These are phyloP conservation scores for Ceratina calcarata DNA, from an alignment of 1,140 invertebrate genomes.

Conservation along the genomic window DNA sequence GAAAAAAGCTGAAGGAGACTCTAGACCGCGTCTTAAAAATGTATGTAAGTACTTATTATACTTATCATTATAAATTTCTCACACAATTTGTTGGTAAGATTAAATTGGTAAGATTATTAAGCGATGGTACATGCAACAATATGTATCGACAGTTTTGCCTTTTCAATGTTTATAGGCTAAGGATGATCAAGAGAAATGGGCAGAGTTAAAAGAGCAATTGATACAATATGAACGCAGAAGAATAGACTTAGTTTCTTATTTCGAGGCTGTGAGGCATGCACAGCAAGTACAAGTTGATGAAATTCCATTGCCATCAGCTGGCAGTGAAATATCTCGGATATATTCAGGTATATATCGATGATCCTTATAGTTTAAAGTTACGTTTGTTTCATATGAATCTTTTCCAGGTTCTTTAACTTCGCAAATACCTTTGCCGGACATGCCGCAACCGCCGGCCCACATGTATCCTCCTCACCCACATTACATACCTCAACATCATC, in stretches of 20 bases:
- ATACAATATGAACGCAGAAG: constrained; percentile 95
- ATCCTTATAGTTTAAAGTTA: constrained; percentile 32
- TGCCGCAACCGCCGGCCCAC: constrained; percentile 82
- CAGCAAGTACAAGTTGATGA: constrained; percentile 98
- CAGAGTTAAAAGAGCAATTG: constrained; percentile 94
- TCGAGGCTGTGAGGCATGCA: constrained; percentile 96
- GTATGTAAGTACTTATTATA: constrained; percentile 91
- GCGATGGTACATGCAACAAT: constrained; percentile 16
- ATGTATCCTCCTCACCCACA: constrained; percentile 79
- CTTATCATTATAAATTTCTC: constrained; percentile 35
- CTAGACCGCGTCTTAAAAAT: constrained; percentile 95
- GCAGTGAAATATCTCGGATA: constrained; percentile 74
- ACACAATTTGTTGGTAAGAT: constrained; percentile 48
- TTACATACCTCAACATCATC: constrained; percentile 76
- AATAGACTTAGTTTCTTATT: constrained; percentile 93
- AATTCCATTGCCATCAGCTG: constrained; percentile 91
- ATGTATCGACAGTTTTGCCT: constrained; percentile 9
- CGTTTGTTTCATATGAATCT: constrained; percentile 72
- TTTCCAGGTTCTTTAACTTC: constrained; percentile 83
- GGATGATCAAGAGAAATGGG: constrained; percentile 97
- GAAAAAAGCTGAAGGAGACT: constrained; percentile 97
- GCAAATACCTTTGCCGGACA: constrained; percentile 89
- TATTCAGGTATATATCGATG: constrained; percentile 77
- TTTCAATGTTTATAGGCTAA: constrained; percentile 85
- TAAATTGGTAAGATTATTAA: neutral